Evolutionary conservation across 1,140 invertebrate species (phyloP), one percentile per base, ranked within the genome.

Genomic region (Sarcophaga peregrina): DNA sequence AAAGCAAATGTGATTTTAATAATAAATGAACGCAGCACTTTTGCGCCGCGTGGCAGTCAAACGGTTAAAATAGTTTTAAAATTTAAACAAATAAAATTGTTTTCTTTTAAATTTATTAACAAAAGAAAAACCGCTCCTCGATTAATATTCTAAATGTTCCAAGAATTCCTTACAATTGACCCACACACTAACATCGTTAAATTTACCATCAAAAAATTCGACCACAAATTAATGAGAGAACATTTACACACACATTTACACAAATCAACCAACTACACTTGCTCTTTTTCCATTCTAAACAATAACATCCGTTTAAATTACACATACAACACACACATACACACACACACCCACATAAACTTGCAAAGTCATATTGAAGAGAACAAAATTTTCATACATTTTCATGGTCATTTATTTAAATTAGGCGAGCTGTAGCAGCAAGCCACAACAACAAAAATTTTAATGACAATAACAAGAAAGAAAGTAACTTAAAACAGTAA

Each of bases 381-480:
- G 54, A 68, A n/a, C n/a, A 68, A 68, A 37, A 37, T 37, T 37
- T 20, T 68, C 62, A 68, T 68, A 20, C 62, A 20, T 68, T 68
- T 37, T 68, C 17, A 17, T 20, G n/a, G 17, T 17, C 17, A 17
- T 20, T 68, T 68, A 20, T 20, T 68, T 17, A 68, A 68, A 68
- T 68, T 68, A 68, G 62, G 10, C 17, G 20, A 13, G 52, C 20
- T 20, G 20, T n/a, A 68, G 11, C 52, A 11, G 4, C 52, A 58
- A 62, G n/a, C 54, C 11, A 62, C 54, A 62, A 17, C n/a, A 68
- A 8, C 10, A 58, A 13, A n/a, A 37, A 8, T n/a, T 17, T 68
- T 68, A 68, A n/a, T 68, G n/a, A 25, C 62, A 68, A 68, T 68
- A 68, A 68, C 20, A 20, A 68, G n/a, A 8, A 68, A 68, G 15